phyloP scores from a whole-genome alignment of 2,888 invertebrate species.

The Drosophila incognita region DNA sequence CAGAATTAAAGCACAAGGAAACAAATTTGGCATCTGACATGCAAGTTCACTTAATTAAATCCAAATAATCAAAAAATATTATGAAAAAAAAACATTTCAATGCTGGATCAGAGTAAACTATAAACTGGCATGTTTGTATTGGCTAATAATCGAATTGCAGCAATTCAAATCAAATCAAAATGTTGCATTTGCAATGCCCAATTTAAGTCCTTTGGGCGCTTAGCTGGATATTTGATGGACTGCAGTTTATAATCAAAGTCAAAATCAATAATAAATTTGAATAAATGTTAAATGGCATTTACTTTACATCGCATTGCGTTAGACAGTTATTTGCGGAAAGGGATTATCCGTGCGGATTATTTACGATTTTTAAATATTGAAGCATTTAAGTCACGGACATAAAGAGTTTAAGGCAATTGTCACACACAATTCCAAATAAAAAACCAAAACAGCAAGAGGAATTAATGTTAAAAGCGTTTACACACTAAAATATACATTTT shows the following conservation, averaged over 20 bases:
- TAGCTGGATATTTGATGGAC: conserved; percentile 17
- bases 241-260: conserved; percentile 47
- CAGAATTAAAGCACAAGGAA: neutral
- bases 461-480: conserved; percentile 62
- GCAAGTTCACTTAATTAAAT: neutral
- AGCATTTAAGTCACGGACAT: neutral
- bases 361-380: conserved; percentile 22
- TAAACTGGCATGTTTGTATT: neutral
- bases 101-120: neutral
- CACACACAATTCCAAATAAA: neutral
- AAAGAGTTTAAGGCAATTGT: neutral
- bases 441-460: conserved; percentile 6
- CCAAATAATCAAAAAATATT: neutral
- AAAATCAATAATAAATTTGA: conserved; percentile 69
- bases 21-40: neutral
- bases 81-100: neutral
- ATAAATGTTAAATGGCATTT: conserved; percentile 65
- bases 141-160: neutral
- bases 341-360: conserved; percentile 4
- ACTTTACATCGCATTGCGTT: conserved; percentile 33
- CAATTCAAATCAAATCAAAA: conserved; percentile 14
- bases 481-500: conserved; percentile 62
- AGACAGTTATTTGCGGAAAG: conserved; percentile 22
- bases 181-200: neutral
- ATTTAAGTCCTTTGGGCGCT: conserved; percentile 15